These are phyloP conservation scores for Latheticus oryzae DNA, from an alignment of 2,888 invertebrate genomes.

Conservation along the genomic window DNA sequence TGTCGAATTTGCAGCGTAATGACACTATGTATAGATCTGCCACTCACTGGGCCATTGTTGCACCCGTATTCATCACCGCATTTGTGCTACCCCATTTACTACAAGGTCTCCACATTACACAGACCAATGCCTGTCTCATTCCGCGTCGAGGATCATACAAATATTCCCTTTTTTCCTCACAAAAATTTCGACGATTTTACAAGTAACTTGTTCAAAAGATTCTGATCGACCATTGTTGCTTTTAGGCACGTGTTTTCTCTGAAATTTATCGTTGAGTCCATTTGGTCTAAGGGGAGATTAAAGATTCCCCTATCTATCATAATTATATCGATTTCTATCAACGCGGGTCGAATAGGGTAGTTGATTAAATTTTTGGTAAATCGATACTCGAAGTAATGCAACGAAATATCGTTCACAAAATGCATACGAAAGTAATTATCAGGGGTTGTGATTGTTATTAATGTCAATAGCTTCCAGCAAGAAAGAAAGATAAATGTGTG, in stretches of 20 bases:
- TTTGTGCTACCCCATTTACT: constrained; percentile 62
- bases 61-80: constrained; percentile 60
- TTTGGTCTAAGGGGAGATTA: neutral
- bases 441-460: constrained; percentile 1
- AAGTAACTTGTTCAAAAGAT: constrained; percentile 31
- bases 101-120: constrained; percentile 45
- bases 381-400: constrained; percentile 11
- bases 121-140: constrained; percentile 43
- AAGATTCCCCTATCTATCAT: constrained; percentile 24
- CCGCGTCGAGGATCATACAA: constrained; percentile 24
- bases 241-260: constrained; percentile 24
- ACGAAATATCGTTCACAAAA: constrained; percentile 4
- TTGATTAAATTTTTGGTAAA: constrained; percentile 21
- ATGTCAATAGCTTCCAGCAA: constrained; percentile 7
- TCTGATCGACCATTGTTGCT: constrained; percentile 24
- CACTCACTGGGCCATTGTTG: constrained; percentile 57
- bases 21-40: constrained; percentile 58
- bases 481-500: constrained; percentile 10
- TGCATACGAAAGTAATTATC: too few relatives aligned
- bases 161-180: constrained; percentile 27
- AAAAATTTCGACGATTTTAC: constrained; percentile 18
- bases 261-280: constrained; percentile 10
- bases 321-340: constrained; percentile 35
- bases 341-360: constrained; percentile 11
- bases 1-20: constrained; percentile 60